Conservation (phyloP, 2,888 invertebrate genomes). For the Drosophila kambysellisi region DNA sequence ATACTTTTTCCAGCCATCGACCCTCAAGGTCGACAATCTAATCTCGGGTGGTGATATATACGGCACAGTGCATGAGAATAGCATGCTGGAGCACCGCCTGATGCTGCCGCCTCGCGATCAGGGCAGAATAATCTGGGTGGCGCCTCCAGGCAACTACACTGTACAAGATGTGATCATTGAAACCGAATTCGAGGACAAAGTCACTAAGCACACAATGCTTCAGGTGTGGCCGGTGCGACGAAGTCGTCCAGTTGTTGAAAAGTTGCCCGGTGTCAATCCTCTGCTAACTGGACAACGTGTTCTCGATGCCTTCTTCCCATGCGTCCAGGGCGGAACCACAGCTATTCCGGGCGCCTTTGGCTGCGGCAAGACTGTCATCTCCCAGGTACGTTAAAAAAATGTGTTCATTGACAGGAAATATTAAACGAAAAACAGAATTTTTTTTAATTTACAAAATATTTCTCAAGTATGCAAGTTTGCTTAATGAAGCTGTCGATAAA, state of each 20-base stretch:
- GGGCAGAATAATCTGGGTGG: conserved; percentile 98
- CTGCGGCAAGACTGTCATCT: conserved; percentile 99
- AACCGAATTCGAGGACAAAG: conserved; percentile 98
- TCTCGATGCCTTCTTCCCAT: conserved; percentile 99
- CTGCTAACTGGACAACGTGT: conserved; percentile 99
- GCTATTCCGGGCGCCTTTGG: conserved; percentile 99
- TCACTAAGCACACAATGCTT: conserved; percentile 95
- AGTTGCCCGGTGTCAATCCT: conserved; percentile 98
- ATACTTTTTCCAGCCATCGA: conserved; percentile 96
- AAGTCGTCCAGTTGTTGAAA: conserved; percentile 97
- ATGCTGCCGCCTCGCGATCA: conserved; percentile 96
- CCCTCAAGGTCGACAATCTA: conserved; percentile 95
- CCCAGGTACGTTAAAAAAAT: conserved; percentile 84
- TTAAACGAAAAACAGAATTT: neutral
- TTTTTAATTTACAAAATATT: neutral
- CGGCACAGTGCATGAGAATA: conserved; percentile 98
- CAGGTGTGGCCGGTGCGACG: conserved; percentile 99
- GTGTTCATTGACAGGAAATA: neutral
- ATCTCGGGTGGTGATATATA: conserved; percentile 99
- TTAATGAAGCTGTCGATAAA: neutral
- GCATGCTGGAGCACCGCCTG: conserved; percentile 98
- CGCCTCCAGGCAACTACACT: conserved; percentile 96
- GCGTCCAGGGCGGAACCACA: conserved; percentile 99
- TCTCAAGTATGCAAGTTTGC: neutral
- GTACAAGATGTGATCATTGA: conserved; percentile 97